Evolutionary conservation across 2,113 vertebrate species (phyloP), one percentile per base, ranked within the genome.

Genomic region (Cynopterus brachyotis): DNA sequence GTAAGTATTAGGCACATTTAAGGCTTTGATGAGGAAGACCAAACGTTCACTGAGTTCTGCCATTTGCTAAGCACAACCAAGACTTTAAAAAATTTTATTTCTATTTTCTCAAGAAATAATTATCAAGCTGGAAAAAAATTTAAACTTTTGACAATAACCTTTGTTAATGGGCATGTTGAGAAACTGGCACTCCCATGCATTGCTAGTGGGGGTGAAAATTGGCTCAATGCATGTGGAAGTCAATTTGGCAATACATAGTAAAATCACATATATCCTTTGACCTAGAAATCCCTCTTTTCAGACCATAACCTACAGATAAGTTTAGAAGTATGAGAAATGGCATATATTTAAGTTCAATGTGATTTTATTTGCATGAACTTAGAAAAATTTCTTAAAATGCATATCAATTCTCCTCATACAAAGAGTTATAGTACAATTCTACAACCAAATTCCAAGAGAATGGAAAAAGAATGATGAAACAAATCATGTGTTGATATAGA

Each of bases 101-200:
- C 42, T 72, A 20, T 82, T 79, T 73, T 94, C 32, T 81, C 5
- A 62, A 47, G 40, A 95, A 89, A 82, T 89, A 66, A 88, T 82
- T 59, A 45, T 64, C 9, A 53, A n/a, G 60, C 16, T 95, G 53
- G n/a, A 11, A 84, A 81, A 82, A 81, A 79, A 69, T 55, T 20
- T 50, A 82, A 32, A 72, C 15, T 12, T 82, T 72, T 78, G 47
- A 64, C 32, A 67, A 66, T 0, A 8, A 8, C 35, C 50, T 55
- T 69, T 75, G 19, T 79, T 57, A 83, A 6, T 2, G 12, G 57
- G 16, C n/a, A 9, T 81, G 15, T 66, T 42, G n/a, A 22, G 22
- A 86, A 66, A n/a, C 22, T 57, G 59, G 32, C 19, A 16, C 2
- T 37, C 28, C 55, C n/a, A 16, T 30, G 2, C 7, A 3, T 32